phyloP scores from a whole-genome alignment of 2,888 invertebrate genomes.

The Pediacus dermestoides region DNA sequence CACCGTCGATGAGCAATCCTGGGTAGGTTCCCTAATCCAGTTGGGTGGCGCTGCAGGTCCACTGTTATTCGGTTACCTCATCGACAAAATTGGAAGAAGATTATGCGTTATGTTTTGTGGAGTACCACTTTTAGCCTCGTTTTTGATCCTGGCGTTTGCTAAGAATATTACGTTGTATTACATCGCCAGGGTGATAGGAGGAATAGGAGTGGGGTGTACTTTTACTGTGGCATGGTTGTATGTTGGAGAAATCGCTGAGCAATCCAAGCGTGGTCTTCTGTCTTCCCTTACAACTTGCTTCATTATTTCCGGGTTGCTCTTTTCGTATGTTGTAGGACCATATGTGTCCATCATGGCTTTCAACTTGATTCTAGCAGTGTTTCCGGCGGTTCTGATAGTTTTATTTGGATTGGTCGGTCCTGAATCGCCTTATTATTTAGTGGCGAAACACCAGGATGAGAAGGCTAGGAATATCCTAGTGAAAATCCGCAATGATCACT shows the following conservation, averaged over 20 bases:
- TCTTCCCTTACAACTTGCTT: slow-evolving; percentile 66
- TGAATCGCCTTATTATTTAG: slow-evolving; percentile 21
- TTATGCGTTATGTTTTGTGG: slow-evolving; percentile 59
- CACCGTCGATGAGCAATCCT: slow-evolving; percentile 45
- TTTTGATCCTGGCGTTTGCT: slow-evolving; percentile 17
- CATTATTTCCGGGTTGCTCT: slow-evolving; percentile 62
- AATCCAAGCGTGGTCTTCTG: slow-evolving; percentile 70
- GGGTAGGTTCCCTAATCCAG: slow-evolving; percentile 51
- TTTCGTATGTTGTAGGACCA: slow-evolving; percentile 34
- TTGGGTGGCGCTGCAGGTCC: slow-evolving; percentile 57
- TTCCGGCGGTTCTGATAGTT: slow-evolving; percentile 6
- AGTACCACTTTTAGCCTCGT: slow-evolving; percentile 59
- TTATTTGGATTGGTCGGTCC: slow-evolving; percentile 10
- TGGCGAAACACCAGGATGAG: slow-evolving; percentile 52
- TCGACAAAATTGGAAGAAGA: slow-evolving; percentile 64
- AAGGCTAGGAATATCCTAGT: slow-evolving; percentile 55
- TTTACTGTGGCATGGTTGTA: slow-evolving; percentile 77
- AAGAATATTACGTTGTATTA: slow-evolving; percentile 35
- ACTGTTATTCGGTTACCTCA: slow-evolving; percentile 61
- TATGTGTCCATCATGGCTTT: slow-evolving; percentile 18
- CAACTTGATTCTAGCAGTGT: slow-evolving; percentile 12
- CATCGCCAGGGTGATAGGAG: slow-evolving; percentile 57
- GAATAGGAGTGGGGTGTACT: slow-evolving; percentile 62
- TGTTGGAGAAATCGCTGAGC: slow-evolving; percentile 77
- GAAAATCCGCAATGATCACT: background rate